Evolutionary conservation across 2,113 vertebrate species (phyloP), one percentile per base, ranked within the genome.

Genomic region (Sprattus sprattus): DNA sequence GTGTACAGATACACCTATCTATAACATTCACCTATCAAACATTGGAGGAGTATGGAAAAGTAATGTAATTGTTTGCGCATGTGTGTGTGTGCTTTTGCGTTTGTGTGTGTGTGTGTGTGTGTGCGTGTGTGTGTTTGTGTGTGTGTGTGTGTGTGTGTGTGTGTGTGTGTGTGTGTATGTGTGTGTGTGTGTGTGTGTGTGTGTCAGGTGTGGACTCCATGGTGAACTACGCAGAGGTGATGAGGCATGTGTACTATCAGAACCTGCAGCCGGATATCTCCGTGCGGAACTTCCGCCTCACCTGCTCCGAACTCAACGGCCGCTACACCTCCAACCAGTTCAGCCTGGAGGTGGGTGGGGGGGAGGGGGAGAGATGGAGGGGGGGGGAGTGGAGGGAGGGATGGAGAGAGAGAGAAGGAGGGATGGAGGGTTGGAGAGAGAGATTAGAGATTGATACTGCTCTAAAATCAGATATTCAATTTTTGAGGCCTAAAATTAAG

Each of bases 271-370:
- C 95, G 0, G 91, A 93, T 6, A 91, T 95, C 0, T 94, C 94
- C 0, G 94, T 95, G 49, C 95, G 97, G 47, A 94, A 92, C 81
- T 99, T 99, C 92, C 95, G 94, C 85, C 94, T 99, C 90, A 98
- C 97, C 88, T 99, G 98, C 92, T 99, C 98, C 0, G 98, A 99
- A 89, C 96, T 99, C 81, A 99, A 99, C 0, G 98, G 98, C 44
- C 97, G 97, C 22, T 99, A 99, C 89, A 97, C 95, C 78, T 99
- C 98, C 94, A 99, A 99, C 9, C 97, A 98, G 89, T 98, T 98
- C 91, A 97, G 95, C 88, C 67, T 98, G 88, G 96, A 99, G 96
- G 97, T 98, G 82, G 95, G 94, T 90, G 39, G 45, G 45, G 45
- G 6, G 84, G 9, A 52, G 16, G 25, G 44, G 15, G 0, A 50